Conservation (phyloP, 2,113 vertebrate species). For the Calonectris borealis region DNA sequence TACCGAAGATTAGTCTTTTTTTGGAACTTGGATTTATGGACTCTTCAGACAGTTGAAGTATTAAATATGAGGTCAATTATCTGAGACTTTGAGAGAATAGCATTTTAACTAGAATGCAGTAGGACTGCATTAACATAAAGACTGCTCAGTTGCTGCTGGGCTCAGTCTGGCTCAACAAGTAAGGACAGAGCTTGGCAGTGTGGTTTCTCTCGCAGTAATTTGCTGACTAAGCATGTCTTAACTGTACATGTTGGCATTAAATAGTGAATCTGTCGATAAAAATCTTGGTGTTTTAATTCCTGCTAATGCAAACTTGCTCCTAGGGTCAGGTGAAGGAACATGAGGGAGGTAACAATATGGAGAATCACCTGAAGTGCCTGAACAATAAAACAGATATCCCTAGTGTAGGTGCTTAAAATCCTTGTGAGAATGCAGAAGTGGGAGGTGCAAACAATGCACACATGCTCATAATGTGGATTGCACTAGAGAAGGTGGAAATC, state of each 20-base stretch:
- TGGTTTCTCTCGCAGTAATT: background rate
- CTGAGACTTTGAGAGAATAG: background rate
- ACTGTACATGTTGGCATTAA: background rate
- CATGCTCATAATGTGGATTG: fast-evolving
- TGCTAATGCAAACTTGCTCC: background rate
- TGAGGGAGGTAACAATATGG: background rate
- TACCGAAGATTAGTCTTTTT: background rate
- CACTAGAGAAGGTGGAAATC: background rate
- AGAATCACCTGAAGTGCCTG: background rate
- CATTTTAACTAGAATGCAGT: background rate
- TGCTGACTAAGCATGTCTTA: background rate
- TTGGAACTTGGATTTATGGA: background rate
- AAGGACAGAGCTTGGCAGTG: background rate
- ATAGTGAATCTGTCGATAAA: background rate
- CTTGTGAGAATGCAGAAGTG: background rate
- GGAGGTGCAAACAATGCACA: background rate
- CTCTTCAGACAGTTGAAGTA: background rate
- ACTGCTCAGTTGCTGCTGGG: background rate
- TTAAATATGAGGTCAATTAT: background rate
- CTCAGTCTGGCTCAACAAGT: background rate
- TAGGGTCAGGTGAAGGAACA: background rate
- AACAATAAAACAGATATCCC: background rate
- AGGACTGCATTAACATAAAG: background rate
- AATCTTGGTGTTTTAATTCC: background rate
- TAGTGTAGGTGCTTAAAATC: background rate